Conservation (phyloP, 1,140 invertebrate genomes). For the roundworm (Caenorhabditis elegans) region WBcel235 BX284602.5:8929001-8929500, state of each 20-base stretch:
- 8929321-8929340: constrained; percentile 75
- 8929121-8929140: constrained; percentile 96
- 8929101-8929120: constrained; percentile 82
- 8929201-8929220: constrained; percentile 89
- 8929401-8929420: constrained; percentile 96
- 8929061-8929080: constrained; percentile 86
- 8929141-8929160: constrained; percentile 85
- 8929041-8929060: constrained; percentile 72
- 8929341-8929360: constrained; percentile 86
- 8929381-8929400: constrained; percentile 76
- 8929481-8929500: constrained; percentile 40
- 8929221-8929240: constrained; percentile 83
- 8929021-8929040: constrained; percentile 81
- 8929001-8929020: constrained; percentile 96
- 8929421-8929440: constrained; percentile 96
- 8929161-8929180: constrained; percentile 88
- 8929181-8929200: constrained; percentile 97
- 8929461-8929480: constrained; percentile 75
- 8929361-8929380: constrained; percentile 88
- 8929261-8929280: constrained; percentile 74
- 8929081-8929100: constrained; percentile 82
- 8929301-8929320: constrained; percentile 67
- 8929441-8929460: constrained; percentile 85
- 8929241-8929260: constrained; percentile 77
- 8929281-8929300: neutral